Conservation (phyloP, 2,888 invertebrate species). For the Hypena proboscidalis region DNA sequence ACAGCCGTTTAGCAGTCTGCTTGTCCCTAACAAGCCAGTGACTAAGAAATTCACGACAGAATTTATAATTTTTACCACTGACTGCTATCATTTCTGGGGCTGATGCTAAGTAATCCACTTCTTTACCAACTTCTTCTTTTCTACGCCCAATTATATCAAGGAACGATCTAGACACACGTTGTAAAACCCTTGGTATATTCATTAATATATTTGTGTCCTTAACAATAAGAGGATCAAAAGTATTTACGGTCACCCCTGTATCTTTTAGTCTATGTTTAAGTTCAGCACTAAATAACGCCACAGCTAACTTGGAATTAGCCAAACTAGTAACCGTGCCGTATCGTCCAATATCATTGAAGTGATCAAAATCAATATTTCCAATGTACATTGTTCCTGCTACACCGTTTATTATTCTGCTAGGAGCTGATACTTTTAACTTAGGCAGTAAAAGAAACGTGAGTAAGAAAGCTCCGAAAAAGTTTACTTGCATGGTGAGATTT, state of each 20-base stretch:
- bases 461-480: slow-evolving; percentile 90
- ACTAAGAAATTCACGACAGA: too few species aligned
- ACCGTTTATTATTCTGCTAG: slow-evolving; percentile 87
- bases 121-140: slow-evolving; percentile 66
- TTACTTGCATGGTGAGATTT: slow-evolving; percentile 88
- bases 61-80: slow-evolving; percentile 68
- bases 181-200: slow-evolving; percentile 53
- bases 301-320: slow-evolving; percentile 85
- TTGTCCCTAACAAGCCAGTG: too few species aligned
- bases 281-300: slow-evolving; percentile 86
- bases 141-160: slow-evolving; percentile 62
- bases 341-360: slow-evolving; percentile 68
- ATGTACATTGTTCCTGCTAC: slow-evolving; percentile 85
- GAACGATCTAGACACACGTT: slow-evolving; percentile 54
- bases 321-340: slow-evolving; percentile 57
- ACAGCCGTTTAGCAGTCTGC: too few species aligned
- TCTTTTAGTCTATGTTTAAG: slow-evolving; percentile 82
- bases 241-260: slow-evolving; percentile 87
- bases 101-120: slow-evolving; percentile 66
- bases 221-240: slow-evolving; percentile 83
- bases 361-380: slow-evolving; percentile 69
- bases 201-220: slow-evolving; percentile 63
- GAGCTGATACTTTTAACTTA: slow-evolving; percentile 79
- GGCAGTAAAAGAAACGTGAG: slow-evolving; percentile 88
- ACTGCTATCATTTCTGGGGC: slow-evolving; percentile 54